Percentiles rank a stretch among this genome's conserved stretches.
Conservation (phyloP, 2,113 vertebrate species). For the Crocuta crocuta region DNA sequence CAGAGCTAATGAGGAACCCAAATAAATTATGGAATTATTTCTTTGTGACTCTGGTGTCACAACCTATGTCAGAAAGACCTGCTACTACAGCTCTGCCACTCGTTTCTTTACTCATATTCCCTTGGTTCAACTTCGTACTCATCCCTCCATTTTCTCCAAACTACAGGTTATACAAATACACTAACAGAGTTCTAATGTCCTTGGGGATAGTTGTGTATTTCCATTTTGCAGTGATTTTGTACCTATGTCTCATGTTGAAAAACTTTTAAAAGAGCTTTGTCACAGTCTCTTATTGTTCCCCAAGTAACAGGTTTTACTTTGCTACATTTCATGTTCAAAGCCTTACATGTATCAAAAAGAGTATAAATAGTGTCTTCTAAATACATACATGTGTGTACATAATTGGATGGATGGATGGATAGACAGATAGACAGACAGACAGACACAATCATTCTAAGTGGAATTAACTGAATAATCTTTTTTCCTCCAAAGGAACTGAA, state of each 20-base stretch:
- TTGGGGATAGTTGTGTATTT: neutral
- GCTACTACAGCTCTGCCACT: no score
- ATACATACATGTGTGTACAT: neutral
- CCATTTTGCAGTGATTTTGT: neutral
- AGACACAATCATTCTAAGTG: neutral
- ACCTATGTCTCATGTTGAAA: neutral
- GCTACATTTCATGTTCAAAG: neutral
- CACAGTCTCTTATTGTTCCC: neutral
- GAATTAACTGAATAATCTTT: neutral
- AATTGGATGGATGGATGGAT: neutral
- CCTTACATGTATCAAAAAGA: neutral
- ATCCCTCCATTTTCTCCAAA: neutral
- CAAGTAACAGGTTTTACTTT: neutral
- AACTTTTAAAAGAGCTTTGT: neutral
- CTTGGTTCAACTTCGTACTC: neutral
- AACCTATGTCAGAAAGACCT: neutral
- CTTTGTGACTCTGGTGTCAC: neutral
- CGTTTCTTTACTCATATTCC: neutral
- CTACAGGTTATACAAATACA: neutral
- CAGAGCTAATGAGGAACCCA: neutral
- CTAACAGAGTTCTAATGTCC: neutral
- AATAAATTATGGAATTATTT: neutral
- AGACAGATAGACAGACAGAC: neutral
- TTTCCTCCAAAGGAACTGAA: slow-evolving; percentile 88
- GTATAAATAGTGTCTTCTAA: neutral